Conservation (phyloP, 2,888 invertebrate species). For the Agrilus mali region DNA sequence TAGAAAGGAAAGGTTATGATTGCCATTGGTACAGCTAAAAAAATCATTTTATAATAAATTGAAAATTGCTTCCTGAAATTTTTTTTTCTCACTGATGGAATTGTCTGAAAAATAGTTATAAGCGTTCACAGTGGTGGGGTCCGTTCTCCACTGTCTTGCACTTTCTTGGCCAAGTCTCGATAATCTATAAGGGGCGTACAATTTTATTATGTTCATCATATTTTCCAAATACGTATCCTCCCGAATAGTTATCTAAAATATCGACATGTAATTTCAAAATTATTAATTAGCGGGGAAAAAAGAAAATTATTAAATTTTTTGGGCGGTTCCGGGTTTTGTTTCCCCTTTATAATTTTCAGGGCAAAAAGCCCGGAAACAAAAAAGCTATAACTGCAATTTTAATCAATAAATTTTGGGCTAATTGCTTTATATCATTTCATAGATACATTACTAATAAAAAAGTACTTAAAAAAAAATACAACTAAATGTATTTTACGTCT, state of each 20-base stretch:
- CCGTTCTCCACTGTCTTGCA: conserved; percentile 55
- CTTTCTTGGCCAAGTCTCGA: conserved; percentile 42
- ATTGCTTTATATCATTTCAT: no score
- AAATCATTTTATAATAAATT: conserved; percentile 3
- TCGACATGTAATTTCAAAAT: not conserved
- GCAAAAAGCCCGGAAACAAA: no score
- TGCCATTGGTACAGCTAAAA: conserved; percentile 67
- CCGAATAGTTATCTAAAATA: conserved; percentile 40
- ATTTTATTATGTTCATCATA: conserved; percentile 50
- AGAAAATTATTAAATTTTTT: no score
- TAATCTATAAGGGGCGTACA: conserved; percentile 40
- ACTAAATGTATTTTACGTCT: not conserved
- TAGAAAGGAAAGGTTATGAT: conserved; percentile 78
- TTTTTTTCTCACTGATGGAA: conserved; percentile 55
- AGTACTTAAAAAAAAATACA: not conserved
- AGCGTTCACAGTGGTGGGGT: conserved; percentile 71
- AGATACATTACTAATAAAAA: not conserved
- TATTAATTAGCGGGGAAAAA: no score
- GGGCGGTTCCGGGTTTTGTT: no score
- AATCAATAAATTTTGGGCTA: no score
- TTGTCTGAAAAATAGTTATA: conserved; percentile 70
- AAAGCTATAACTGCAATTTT: no score
- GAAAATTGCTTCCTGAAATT: no score
- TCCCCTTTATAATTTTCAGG: no score
- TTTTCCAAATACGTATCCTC: conserved; percentile 51